Evolutionary conservation across 2,888 invertebrate genomes (phyloP), one percentile per base, ranked within the genome.

Genomic region (Papilio gigon): DNA sequence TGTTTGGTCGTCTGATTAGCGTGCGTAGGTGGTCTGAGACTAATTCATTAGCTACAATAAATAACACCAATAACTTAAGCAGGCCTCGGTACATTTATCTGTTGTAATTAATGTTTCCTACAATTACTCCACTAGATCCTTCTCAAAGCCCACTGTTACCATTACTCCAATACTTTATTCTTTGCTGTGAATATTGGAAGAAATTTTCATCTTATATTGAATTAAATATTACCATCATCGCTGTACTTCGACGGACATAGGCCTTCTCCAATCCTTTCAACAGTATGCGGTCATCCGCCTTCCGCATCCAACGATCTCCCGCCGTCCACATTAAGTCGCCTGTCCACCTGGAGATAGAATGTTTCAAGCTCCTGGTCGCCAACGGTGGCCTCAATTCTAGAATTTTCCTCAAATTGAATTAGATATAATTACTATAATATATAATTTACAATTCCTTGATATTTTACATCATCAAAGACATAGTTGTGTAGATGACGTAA

Each of bases 1-100:
- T 83, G 77, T 87, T 84, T 84, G 80, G 73, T 75, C 70, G 80
- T 80, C 76, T 77, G 77, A 84, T 84, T 83, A 84, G 79, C 72
- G 67, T 73, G 77, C 77, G 80, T 80, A 77, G 80, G 81, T 81
- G 79, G 80, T 75, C 79, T 80, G 78, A 78, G 77, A 72, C 75
- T 78, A 80, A 80, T 80, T 81, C 80, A 76, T 77, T 72, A 71
- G 70, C 74, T 77, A 76, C 76, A 66, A 70, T 71, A 72, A 72
- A 71, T 63, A 75, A 65, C 73, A 73, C 75, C 17, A 56, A 56
- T 56, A 56, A 56, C 14, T 53, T 70, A 68, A 62, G 30, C 59
- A 25, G 37, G 22, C 37, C 22, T 37, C 40, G 3, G 22, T 60
- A 37, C 37, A n/a, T 60, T 60, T 60, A 25, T 25, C 40, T 60